Percentiles rank a stretch among this genome's conserved stretches.
phyloP scores from a whole-genome alignment of 2,888 invertebrate species.

The Drosophila gaucha region DNA sequence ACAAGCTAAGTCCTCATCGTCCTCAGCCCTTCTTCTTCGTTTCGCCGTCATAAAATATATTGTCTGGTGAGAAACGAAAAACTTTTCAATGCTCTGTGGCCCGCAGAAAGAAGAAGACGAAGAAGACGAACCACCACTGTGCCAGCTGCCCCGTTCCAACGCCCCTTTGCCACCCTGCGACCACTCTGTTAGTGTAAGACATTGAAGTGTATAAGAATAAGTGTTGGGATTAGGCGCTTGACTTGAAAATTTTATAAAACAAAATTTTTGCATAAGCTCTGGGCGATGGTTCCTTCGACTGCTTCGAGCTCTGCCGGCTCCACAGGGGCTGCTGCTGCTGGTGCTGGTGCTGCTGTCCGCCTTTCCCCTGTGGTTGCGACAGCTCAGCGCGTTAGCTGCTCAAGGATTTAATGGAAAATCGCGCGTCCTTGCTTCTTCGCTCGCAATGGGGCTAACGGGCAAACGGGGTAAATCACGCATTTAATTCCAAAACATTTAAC shows the following conservation, averaged over 20 bases:
- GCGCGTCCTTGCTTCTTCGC: constrained; percentile 44
- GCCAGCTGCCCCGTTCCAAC: constrained; percentile 9
- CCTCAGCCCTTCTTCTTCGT: not conserved
- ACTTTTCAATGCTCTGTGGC: constrained; percentile 67
- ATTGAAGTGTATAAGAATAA: constrained; percentile 80
- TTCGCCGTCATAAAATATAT: constrained; percentile 78
- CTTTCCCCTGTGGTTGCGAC: constrained; percentile 47
- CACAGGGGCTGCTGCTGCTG: constrained; percentile 5
- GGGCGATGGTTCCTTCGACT: constrained; percentile 50
- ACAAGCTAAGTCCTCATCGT: constrained; percentile 13
- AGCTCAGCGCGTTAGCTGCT: constrained; percentile 78
- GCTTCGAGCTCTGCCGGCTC: not conserved
- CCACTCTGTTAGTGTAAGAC: constrained; percentile 65
- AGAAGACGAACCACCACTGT: constrained; percentile 40
- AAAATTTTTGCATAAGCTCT: constrained; percentile 80
- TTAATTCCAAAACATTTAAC: constrained; percentile 84
- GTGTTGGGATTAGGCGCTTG: constrained; percentile 80
- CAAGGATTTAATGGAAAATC: constrained; percentile 79
- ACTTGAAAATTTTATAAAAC: constrained; percentile 80
- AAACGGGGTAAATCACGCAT: constrained; percentile 81
- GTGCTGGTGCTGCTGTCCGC: no score
- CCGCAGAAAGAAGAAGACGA: not conserved
- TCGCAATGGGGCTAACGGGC: constrained; percentile 30
- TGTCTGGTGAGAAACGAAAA: constrained; percentile 79
- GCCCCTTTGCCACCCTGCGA: not conserved